A percentile compares a stretch with the other conserved stretches of the same genome.
Conservation (phyloP, 2,113 vertebrate species). For the Laterallus jamaicensis region DNA sequence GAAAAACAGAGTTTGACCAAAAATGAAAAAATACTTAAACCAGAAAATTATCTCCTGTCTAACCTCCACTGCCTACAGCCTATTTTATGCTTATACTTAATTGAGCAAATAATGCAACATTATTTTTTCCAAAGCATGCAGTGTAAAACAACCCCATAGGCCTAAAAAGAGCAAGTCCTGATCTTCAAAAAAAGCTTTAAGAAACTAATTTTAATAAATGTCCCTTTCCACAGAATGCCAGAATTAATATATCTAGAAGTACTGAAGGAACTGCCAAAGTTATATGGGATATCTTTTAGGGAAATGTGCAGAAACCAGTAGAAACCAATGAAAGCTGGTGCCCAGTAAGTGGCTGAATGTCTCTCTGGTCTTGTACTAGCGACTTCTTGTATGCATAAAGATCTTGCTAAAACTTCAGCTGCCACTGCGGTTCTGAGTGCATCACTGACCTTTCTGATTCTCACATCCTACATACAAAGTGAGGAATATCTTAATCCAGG, state of each 20-base stretch:
- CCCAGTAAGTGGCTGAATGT: background rate
- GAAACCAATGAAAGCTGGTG: background rate
- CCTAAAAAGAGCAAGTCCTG: background rate
- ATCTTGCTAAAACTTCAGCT: background rate
- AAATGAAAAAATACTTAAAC: background rate
- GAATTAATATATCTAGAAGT: background rate
- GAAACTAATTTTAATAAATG: background rate
- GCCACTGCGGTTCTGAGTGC: background rate
- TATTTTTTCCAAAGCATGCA: background rate
- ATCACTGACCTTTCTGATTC: rapidly evolving
- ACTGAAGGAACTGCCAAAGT: background rate
- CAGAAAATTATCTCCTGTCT: background rate
- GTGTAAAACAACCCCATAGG: background rate
- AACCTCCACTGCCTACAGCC: background rate
- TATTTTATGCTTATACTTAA: background rate
- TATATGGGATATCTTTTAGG: background rate
- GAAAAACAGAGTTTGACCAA: background rate
- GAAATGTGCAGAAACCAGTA: background rate
- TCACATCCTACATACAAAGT: background rate
- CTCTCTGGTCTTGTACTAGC: background rate
- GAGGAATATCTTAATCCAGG: background rate
- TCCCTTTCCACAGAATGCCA: background rate
- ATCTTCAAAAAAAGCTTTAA: background rate
- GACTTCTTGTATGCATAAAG: background rate
- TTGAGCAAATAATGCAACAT: background rate